Evolutionary conservation across 2,888 invertebrate genomes (phyloP), one percentile per base, ranked within the genome.

Genomic region (Pherbina coryleti): DNA sequence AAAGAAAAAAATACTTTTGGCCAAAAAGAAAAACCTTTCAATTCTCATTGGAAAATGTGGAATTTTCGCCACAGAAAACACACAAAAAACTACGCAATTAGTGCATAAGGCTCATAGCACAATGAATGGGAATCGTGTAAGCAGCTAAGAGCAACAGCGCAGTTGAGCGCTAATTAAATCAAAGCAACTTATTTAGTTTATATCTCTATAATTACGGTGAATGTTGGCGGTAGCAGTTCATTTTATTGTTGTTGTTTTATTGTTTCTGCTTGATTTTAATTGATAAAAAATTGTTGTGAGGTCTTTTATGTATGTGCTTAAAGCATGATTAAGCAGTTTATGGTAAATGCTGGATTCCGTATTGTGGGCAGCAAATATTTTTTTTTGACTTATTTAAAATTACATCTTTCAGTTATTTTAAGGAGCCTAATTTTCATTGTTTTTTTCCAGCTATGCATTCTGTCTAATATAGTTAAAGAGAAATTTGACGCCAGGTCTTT

Each of bases 201-300:
- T 62, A 34, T 64, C 64, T 22, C 8, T 28, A 11, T 25, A 60
- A 25, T 60, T 14, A 67, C 73, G 78, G 79, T 75, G 55, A 75
- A 76, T 80, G 77, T 62, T 80, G 73, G 60, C 67, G 51, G 72
- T 73, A 67, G 71, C 60, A 66, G 9, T n/a, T n/a, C n/a, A n/a
- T n/a, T n/a, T n/a, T n/a, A n/a, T 79, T 44, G 28, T 78, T 76
- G 78, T 75, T 75, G 76, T 75, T 78, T 76, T 71, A 78, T 76
- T 78, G 70, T 78, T 79, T 76, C 73, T 34, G 34, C 55, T 75
- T 55, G 55, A 60, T 9, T 19, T 55, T 14, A 22, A 53, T 53
- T 53, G 53, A 19, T 14, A 53, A 53, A 53, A 53, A n/a, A 53
- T 37, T 37, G 1, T 7, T 37, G 37, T 37, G 37, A 7, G 37